A percentile compares a stretch with the other conserved stretches of the same genome.
Conservation (phyloP, 2,888 invertebrate genomes). For the Perdita meconis region DNA sequence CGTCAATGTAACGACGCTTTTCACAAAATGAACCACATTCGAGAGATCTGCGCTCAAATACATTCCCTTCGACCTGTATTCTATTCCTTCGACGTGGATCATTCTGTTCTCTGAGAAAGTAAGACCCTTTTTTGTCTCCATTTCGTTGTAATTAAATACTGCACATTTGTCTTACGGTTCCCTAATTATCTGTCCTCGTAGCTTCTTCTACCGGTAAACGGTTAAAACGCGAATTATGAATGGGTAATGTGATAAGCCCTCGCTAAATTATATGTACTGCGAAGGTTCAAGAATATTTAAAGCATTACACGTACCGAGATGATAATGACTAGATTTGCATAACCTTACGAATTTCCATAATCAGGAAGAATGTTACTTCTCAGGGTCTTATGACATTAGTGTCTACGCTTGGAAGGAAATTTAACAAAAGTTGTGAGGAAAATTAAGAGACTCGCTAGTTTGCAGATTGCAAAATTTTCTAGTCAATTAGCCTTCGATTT, state of each 20-base stretch:
- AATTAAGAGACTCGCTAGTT: too few species aligned
- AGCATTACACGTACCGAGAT: constrained; percentile 14
- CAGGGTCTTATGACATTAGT: neutral
- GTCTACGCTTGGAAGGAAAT: neutral
- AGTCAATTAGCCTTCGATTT: neutral
- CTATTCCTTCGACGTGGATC: neutral
- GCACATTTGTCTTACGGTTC: neutral
- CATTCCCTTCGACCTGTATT: neutral
- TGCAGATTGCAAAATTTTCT: too few species aligned
- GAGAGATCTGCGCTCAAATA: too few species aligned
- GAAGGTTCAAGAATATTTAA: constrained; percentile 6
- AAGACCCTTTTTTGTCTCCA: neutral
- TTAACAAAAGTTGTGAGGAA: neutral
- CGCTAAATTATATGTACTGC: neutral
- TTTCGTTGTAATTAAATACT: neutral
- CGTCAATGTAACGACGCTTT: neutral
- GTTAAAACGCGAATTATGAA: constrained; percentile 4
- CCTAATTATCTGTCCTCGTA: neutral
- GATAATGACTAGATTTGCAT: constrained; percentile 9
- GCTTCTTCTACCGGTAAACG: neutral
- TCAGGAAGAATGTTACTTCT: neutral
- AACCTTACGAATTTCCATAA: constrained; percentile 8
- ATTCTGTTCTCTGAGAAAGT: too few species aligned
- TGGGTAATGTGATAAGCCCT: neutral
- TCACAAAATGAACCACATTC: neutral